Conservation (phyloP, 2,113 vertebrate species). For the Chloropsis cyanopogon region DNA sequence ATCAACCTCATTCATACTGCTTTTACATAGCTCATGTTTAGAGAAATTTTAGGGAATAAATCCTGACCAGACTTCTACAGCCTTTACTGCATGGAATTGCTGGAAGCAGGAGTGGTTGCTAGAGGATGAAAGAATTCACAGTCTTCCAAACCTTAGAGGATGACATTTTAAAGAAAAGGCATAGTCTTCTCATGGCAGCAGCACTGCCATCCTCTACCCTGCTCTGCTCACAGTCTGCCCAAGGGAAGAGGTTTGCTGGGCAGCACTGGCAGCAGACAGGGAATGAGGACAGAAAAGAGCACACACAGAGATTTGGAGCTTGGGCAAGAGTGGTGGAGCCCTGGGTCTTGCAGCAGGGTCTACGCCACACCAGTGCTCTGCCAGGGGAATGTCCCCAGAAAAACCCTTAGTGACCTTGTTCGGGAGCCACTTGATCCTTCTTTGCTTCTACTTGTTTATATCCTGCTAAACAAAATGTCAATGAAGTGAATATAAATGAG, state of each 20-base stretch:
- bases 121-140: neutral
- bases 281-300: neutral
- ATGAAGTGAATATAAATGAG: constrained; percentile 29
- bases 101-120: neutral
- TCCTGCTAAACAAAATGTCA: neutral
- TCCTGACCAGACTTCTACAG: neutral
- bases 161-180: neutral
- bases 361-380: neutral
- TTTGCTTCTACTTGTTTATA: neutral
- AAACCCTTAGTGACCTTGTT: neutral
- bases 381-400: neutral
- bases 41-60: neutral
- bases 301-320: neutral
- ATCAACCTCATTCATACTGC: neutral
- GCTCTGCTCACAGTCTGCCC: neutral
- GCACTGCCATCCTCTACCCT: neutral
- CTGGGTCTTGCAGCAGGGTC: neutral
- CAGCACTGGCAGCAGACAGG: neutral
- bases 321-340: neutral
- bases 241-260: neutral
- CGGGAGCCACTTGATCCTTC: neutral
- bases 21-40: neutral
- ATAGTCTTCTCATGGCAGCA: neutral
- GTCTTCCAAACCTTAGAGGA: neutral
- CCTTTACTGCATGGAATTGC: neutral